Evolutionary conservation across 2,888 invertebrate species (phyloP).

Genomic region (Cecidostiba fungosa): DNA sequence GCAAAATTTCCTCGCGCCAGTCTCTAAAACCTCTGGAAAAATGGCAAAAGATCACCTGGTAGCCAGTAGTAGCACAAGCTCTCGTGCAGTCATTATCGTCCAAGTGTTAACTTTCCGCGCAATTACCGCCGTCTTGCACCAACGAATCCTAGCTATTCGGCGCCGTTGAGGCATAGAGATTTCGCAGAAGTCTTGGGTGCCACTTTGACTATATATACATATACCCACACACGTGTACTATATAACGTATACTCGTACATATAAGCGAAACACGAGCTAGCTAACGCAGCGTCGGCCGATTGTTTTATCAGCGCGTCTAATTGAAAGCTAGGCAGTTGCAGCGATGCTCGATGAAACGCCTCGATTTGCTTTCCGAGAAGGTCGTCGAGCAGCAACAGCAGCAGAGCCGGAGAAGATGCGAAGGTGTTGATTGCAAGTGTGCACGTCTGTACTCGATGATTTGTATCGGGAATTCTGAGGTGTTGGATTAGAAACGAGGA

Average conservation of each 20-base stretch:
- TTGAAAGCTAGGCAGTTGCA: constrained; percentile 16
- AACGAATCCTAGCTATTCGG: constrained; percentile 29
- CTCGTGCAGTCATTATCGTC: constrained; percentile 14
- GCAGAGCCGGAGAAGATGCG: not conserved
- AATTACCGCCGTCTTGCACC: constrained; percentile 38
- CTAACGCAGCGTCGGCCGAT: not conserved
- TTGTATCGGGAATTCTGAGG: not conserved
- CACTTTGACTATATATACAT: not conserved
- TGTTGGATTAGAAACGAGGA: not conserved
- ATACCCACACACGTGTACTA: not conserved
- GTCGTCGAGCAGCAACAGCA: not conserved
- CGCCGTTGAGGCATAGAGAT: not conserved
- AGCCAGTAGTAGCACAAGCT: not conserved
- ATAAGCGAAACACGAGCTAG: not conserved
- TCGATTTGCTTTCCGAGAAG: constrained; percentile 39
- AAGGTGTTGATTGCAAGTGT: constrained; percentile 15
- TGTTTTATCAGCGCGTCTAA: constrained; percentile 41
- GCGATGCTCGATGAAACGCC: constrained; percentile 9
- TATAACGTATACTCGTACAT: not conserved
- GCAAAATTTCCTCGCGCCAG: not conserved
- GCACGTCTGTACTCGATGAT: not conserved
- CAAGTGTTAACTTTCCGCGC: constrained; percentile 43
- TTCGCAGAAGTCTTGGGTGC: not conserved
- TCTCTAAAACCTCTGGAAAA: not conserved
- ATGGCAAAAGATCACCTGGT: not conserved